These are phyloP conservation scores for Acrocephalus scirpaceus DNA, from an alignment of 2,797 vertebrate genomes.

Conservation along the genomic window DNA sequence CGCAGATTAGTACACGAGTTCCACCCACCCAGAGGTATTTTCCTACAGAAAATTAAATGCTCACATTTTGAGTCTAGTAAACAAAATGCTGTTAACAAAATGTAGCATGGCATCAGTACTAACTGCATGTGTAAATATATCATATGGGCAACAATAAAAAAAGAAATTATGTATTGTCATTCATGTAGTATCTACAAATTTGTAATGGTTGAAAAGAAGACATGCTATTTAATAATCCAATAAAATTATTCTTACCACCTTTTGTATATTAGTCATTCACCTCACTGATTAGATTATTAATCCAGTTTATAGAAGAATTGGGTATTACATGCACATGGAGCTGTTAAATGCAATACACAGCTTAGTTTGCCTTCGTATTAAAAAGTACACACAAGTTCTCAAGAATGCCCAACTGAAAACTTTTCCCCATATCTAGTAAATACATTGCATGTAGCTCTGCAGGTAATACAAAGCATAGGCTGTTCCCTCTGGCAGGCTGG, in stretches of 20 bases:
- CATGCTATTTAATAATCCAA: constrained; percentile 90
- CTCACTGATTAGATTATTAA: background rate
- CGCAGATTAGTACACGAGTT: constrained; percentile 56
- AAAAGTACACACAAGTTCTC: background rate
- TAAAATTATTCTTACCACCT: constrained; percentile 89
- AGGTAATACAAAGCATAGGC: background rate
- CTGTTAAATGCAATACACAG: background rate
- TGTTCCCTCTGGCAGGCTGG: background rate
- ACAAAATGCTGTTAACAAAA: constrained; percentile 83
- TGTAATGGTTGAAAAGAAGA: constrained; percentile 83
- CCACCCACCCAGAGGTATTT: constrained; percentile 69
- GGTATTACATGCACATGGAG: rapidly evolving
- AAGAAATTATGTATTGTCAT: constrained; percentile 83
- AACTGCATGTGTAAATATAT: constrained; percentile 90
- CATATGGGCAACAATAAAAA: constrained; percentile 71
- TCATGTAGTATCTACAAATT: constrained; percentile 84
- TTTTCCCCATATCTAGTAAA: background rate
- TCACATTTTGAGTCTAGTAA: constrained; percentile 68
- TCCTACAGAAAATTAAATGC: constrained; percentile 70
- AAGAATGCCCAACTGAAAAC: background rate
- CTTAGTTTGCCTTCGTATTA: background rate
- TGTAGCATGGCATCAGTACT: constrained; percentile 87
- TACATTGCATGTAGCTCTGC: rapidly evolving
- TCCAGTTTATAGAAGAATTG: background rate
- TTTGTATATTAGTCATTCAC: constrained; percentile 63